phyloP scores from a whole-genome alignment of 1,140 invertebrate species.

The Cherax quadricarinatus region DNA sequence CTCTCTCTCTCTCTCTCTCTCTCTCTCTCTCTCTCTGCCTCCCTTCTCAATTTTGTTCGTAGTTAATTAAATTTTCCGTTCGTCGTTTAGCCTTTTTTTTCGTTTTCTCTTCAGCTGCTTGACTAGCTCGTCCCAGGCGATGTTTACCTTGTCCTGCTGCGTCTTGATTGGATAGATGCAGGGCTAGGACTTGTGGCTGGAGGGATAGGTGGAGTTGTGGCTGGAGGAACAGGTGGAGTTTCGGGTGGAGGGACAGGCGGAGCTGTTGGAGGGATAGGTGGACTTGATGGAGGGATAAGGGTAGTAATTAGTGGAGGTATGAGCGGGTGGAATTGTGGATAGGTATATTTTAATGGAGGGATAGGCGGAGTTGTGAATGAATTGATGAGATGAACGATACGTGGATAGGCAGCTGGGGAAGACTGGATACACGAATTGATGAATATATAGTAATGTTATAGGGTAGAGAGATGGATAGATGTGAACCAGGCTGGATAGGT shows the following conservation, averaged over 20 bases:
- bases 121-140: neutral
- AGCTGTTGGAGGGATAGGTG: neutral
- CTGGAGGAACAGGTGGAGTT: neutral
- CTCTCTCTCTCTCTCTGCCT: neutral
- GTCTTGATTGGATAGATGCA: neutral
- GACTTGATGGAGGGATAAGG: neutral
- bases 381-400: no score
- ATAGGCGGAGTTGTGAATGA: no score
- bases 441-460: no score
- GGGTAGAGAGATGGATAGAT: neutral
- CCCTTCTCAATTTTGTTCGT: neutral
- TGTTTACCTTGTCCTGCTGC: neutral
- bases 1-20: neutral
- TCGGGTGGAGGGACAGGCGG: neutral
- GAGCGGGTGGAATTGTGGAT: neutral
- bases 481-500: no score
- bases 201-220: neutral
- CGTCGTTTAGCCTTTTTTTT: neutral
- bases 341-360: neutral
- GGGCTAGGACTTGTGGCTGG: neutral
- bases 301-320: no score
- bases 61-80: neutral
- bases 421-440: no score
- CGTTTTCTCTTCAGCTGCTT: neutral
- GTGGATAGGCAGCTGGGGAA: no score